These are phyloP conservation scores for Leuciscus waleckii DNA, from an alignment of 2,797 vertebrate species.

Conservation along the genomic window DNA sequence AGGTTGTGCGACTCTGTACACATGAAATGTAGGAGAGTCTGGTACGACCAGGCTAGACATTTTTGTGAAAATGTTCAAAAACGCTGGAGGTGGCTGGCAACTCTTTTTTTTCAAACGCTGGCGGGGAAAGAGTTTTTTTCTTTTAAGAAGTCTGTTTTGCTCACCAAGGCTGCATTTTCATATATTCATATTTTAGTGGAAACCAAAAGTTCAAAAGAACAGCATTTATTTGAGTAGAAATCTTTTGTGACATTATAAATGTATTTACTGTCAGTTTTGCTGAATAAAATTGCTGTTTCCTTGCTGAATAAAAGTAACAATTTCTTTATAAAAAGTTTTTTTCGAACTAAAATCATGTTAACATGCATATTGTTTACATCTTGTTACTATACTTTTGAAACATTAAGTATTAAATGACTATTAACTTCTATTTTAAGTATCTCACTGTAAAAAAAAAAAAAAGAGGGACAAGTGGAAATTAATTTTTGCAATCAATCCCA, in stretches of 20 bases:
- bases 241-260: too few relatives aligned
- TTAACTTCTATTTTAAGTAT: not conserved
- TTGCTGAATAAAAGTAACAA: not conserved
- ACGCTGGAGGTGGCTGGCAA: too few relatives aligned
- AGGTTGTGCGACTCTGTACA: too few relatives aligned
- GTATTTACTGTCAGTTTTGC: not conserved
- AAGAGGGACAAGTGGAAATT: not conserved
- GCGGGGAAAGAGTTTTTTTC: too few relatives aligned
- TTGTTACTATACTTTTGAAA: not conserved
- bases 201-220: not conserved
- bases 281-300: not conserved
- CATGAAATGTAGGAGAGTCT: too few relatives aligned
- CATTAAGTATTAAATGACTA: not conserved
- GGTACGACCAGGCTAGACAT: too few relatives aligned
- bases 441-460: not conserved
- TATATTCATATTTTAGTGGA: not conserved
- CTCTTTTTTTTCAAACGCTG: too few relatives aligned
- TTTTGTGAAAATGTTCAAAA: too few relatives aligned
- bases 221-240: too few relatives aligned
- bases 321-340: not conserved
- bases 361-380: not conserved
- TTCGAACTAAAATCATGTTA: not conserved
- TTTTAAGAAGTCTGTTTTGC: not conserved
- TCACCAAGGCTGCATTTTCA: not conserved
- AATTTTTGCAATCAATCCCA: not conserved